Evolutionary conservation across 2,888 invertebrate species (phyloP).

Genomic region (Ariolimax columbianus): DNA sequence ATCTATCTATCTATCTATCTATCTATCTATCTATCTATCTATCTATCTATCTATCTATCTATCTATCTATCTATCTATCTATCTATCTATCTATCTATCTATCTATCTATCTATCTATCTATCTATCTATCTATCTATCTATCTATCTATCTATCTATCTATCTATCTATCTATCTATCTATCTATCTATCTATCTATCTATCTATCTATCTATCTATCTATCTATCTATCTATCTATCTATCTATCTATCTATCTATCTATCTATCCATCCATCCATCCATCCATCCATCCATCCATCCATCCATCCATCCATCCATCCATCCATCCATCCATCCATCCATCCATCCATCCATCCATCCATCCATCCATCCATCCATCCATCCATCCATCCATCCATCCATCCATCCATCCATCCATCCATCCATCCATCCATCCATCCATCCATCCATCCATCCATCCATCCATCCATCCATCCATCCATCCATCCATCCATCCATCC

Average conservation of each 20-base stretch:
- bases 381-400: too few relatives aligned
- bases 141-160: neutral
- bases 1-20: slow-evolving; percentile 14
- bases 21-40: slow-evolving; percentile 14
- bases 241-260: neutral
- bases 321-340: neutral
- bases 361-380: too few relatives aligned
- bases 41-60: slow-evolving; percentile 14
- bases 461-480: too few relatives aligned
- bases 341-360: neutral
- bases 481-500: too few relatives aligned
- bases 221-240: neutral
- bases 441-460: neutral
- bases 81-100: slow-evolving; percentile 14
- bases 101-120: slow-evolving; percentile 13
- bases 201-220: neutral
- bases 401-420: too few relatives aligned
- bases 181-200: neutral
- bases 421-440: neutral
- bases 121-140: slow-evolving; percentile 12
- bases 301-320: neutral
- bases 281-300: neutral
- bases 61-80: slow-evolving; percentile 14
- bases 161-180: neutral
- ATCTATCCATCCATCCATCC: neutral